These are phyloP conservation scores for Vollenhovia emeryi DNA, from an alignment of 1,140 invertebrate species.

Conservation along the genomic window DNA sequence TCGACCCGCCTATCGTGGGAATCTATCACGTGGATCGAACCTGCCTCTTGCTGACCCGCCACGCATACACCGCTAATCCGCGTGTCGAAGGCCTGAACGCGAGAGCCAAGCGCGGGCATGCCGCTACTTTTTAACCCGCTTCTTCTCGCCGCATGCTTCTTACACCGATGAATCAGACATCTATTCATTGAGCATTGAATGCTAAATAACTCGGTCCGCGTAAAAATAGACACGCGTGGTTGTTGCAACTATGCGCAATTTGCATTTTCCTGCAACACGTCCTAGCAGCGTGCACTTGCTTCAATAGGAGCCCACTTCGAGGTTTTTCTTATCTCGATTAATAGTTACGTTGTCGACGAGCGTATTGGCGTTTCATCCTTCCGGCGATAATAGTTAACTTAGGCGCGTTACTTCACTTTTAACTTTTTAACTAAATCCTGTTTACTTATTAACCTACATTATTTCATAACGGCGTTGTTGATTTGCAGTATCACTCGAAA, in stretches of 20 bases:
- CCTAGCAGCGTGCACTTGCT: background rate
- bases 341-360: background rate
- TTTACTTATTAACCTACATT: too few relatives aligned
- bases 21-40: slow-evolving; percentile 61
- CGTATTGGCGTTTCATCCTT: background rate
- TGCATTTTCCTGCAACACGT: slow-evolving; percentile 14
- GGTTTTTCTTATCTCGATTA: background rate
- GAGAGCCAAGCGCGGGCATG: background rate
- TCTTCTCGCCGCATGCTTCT: background rate
- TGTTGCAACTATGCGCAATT: slow-evolving; percentile 6
- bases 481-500: too few relatives aligned
- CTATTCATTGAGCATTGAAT: slow-evolving; percentile 32
- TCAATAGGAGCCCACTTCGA: background rate
- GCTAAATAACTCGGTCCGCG: slow-evolving; percentile 23
- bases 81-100: slow-evolving; percentile 13
- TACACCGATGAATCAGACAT: slow-evolving; percentile 32
- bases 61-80: slow-evolving; percentile 43
- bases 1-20: slow-evolving; percentile 68
- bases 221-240: background rate
- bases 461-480: too few relatives aligned
- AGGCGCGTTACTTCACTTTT: too few relatives aligned
- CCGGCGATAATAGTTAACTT: background rate
- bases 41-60: slow-evolving; percentile 21
- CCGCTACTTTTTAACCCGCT: slow-evolving; percentile 22
- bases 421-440: too few relatives aligned